Evolutionary conservation across 2,113 vertebrate species (phyloP), one percentile per base, ranked within the genome.

Genomic region (Aegotheles bennettii): DNA sequence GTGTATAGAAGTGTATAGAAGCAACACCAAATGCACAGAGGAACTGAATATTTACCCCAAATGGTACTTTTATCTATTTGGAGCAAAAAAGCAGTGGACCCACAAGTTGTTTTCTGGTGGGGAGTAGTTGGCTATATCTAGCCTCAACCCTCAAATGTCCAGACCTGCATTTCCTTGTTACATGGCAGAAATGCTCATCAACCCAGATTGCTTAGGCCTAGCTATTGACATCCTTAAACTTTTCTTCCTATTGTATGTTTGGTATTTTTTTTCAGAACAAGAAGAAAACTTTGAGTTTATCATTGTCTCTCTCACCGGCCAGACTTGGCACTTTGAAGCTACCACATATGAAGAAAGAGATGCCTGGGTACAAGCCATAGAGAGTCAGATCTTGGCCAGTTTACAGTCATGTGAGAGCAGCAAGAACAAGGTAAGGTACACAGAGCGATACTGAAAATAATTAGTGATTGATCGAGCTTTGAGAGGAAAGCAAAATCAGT

Each of bases 271-370:
- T 92, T 36, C 98, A 99, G 99, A 99, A 61, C 99, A 98, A 99
- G 99, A 99, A 95, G 99, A 99, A 95, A 99, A 99, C 98, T 99
- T 99, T 42, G 99, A 99, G 98, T 99, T 99, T 84, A 99, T 98
- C 96, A 99, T 99, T 4, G 99, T 99, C 89, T 99, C 99, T 33
- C 98, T 99, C 95, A 99, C 99, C 4, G 99, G 99, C 40, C 99
- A 99, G 98, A 99, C 98, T 1, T 99, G 99, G 99, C 98, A 99
- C 94, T 99, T 99, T 13, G 99, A 99, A 96, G 99, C 99, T 10
- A 98, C 99, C 23, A 99, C 99, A 0, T 99, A 99, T 2, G 99
- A 99, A 84, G 99, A 99, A 95, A 98, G 99, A 48, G 99, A 99
- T 5, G 98, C 99, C 0, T 99, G 99, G 99, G 99, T 99, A 31